phyloP scores from a whole-genome alignment of 2,113 vertebrate species.

The Ramphastos sulfuratus region DNA sequence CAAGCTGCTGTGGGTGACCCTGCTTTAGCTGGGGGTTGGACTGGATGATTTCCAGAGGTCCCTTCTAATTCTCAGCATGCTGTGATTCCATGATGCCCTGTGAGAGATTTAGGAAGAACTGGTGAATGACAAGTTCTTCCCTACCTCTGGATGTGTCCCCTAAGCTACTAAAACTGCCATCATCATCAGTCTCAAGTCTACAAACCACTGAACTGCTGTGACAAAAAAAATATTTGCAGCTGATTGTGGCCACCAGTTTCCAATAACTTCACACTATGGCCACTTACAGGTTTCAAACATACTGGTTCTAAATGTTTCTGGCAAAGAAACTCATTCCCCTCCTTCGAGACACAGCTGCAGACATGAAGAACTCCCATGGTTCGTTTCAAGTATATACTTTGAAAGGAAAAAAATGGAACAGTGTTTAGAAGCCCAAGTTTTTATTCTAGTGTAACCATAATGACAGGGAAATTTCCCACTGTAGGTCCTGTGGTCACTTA shows the following conservation, averaged over 20 bases:
- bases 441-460: neutral
- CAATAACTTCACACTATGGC: neutral
- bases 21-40: no score
- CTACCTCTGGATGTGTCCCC: neutral
- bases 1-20: no score
- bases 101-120: neutral
- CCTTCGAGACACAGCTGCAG: neutral
- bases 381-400: neutral
- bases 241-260: neutral
- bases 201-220: neutral
- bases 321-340: neutral
- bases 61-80: no score
- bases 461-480: neutral
- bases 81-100: no score
- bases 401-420: neutral
- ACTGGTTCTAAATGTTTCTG: neutral
- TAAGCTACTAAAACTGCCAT: neutral
- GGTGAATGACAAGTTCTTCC: neutral
- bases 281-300: neutral
- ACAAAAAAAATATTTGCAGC: neutral
- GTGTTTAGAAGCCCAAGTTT: neutral
- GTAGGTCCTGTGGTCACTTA: neutral
- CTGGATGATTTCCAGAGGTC: no score
- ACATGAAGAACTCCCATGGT: neutral
- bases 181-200: neutral